Base-by-base conservation (phyloP, 2,797 vertebrate species). In the Lacerta bilineata region DNA sequence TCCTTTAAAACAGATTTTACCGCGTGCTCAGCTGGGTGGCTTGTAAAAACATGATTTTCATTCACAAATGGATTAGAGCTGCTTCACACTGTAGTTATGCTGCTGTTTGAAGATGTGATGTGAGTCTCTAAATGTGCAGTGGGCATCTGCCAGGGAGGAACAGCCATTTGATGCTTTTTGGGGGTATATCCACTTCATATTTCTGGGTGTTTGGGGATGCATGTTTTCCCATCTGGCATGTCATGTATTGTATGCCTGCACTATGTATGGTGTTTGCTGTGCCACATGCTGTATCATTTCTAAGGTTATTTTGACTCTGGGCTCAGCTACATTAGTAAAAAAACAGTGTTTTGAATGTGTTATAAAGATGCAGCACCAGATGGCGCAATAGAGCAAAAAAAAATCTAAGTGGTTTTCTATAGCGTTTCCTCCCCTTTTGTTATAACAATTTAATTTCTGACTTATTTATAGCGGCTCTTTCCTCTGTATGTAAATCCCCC, bases 31-130 rank as follows among this genome's bases (percentile, higher is more conserved):
- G 39, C 33, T 74, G 39, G 36, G 7, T 66, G 33, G 80, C 29
- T 74, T 66, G 15, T 27, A 15, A 84, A 74, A 39, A 39, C 10
- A 27, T 76, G 59, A 46, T 71, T 77, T 74, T 39, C 72, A 74
- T 74, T 77, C 74, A 85, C 74, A 77, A 41, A 77, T 66, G 39
- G 27, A 4, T 77, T n/a, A 33, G 72, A 85, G 59, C 39, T 85
- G 39, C 55, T 43, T 43, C 39, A 83, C 25, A 83, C 13, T 68
- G 27, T 27, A 66, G 39, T 81, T 66, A 41, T 9, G 41, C 18
- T 13, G 41, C 36, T 82, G 25, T 33, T 18, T 83, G 66, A 69
- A 46, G 61, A 69, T 17, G 46, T 33, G 15, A 69, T 15, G 41
- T 8, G 69, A 68, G 15, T 20, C 61, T 82, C 80, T 64, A 82